Conservation (phyloP, 2,888 invertebrate genomes). For the Rapana venosa region DNA sequence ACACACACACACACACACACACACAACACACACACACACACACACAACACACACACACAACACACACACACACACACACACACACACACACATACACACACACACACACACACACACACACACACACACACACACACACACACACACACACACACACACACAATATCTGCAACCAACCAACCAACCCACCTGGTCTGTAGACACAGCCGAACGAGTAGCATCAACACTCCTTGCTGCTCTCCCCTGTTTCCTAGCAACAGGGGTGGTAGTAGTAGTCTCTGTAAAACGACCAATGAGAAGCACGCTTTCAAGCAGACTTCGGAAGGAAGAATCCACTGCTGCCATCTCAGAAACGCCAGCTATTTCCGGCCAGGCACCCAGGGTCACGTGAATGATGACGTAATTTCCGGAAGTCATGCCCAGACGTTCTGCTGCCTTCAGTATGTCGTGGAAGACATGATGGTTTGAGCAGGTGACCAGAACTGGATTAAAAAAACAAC, state of each 20-base stretch:
- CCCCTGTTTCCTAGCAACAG: not conserved
- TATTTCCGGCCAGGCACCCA: not conserved
- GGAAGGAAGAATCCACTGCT: not conserved
- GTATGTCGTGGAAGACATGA: not conserved
- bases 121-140: too few relatives aligned
- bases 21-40: too few relatives aligned
- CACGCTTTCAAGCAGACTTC: not conserved
- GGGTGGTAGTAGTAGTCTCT: not conserved
- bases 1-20: too few relatives aligned
- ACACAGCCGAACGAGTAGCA: not conserved
- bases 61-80: too few relatives aligned
- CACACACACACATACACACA: too few relatives aligned
- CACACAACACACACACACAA: too few relatives aligned
- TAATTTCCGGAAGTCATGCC: conserved; percentile 20
- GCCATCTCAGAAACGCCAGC: not conserved
- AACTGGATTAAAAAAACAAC: not conserved
- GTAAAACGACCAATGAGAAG: not conserved
- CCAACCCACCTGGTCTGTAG: too few relatives aligned
- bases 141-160: too few relatives aligned
- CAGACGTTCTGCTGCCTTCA: not conserved
- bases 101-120: too few relatives aligned
- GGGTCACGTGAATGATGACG: conserved; percentile 35
- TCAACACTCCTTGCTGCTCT: not conserved
- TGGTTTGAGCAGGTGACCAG: conserved; percentile 1
- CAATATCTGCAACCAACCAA: too few relatives aligned